Evolutionary conservation across 2,888 invertebrate species (phyloP).

Genomic region (Cephonodes hylas): DNA sequence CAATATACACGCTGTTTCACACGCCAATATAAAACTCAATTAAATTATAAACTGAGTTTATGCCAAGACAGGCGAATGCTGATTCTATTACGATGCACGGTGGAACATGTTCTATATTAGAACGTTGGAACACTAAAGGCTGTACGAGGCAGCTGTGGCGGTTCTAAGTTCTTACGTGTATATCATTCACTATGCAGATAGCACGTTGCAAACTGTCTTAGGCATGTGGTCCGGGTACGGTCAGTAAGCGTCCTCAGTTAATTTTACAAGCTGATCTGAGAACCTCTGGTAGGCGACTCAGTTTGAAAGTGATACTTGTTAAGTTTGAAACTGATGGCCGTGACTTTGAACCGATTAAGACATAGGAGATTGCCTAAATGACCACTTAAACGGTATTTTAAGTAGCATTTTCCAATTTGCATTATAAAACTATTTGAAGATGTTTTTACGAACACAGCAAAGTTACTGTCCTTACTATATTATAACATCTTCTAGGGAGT

Average conservation of each 20-base stretch:
- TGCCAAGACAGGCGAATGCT: no score
- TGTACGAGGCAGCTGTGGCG: background rate
- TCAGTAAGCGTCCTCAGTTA: background rate
- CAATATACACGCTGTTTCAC: no score
- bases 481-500: no score
- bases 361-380: background rate
- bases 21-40: no score
- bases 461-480: no score
- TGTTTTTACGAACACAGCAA: no score
- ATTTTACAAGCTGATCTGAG: background rate
- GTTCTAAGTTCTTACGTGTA: background rate
- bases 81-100: background rate
- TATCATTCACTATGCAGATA: background rate
- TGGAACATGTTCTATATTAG: background rate
- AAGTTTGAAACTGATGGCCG: background rate
- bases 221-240: background rate
- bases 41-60: no score
- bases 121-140: background rate
- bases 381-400: no score
- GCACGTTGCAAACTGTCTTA: background rate
- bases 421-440: no score
- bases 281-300: background rate
- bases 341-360: background rate
- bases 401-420: no score
- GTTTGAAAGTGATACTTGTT: background rate